Percentiles rank a stretch among this genome's conserved stretches.
Conservation (phyloP, 1,140 invertebrate species). For the Microplitis mediator region DNA sequence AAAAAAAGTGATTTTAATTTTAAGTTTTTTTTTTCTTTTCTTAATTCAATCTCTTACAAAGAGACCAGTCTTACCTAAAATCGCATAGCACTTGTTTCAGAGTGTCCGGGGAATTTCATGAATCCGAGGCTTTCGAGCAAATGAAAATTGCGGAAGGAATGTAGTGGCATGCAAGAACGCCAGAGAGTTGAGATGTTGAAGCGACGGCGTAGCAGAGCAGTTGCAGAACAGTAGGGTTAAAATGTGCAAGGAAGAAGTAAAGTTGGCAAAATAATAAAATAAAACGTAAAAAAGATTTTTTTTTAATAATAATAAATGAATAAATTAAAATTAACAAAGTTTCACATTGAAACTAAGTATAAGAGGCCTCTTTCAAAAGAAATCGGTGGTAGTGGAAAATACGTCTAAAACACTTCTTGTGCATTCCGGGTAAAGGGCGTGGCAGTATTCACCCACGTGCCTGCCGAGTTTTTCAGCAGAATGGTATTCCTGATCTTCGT, state of each 20-base stretch:
- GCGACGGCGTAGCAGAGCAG: not conserved
- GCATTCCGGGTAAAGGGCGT: conserved; percentile 59
- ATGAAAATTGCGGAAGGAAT: conserved; percentile 45
- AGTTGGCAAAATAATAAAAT: not conserved
- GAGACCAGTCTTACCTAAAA: conserved; percentile 5
- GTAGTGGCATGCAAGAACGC: conserved; percentile 26
- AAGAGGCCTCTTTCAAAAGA: not conserved
- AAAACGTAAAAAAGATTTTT: not conserved
- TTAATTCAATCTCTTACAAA: conserved; percentile 8
- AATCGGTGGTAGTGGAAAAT: conserved; percentile 45
- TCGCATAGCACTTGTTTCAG: conserved; percentile 12
- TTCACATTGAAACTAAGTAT: conserved; percentile 9
- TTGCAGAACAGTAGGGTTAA: not conserved
- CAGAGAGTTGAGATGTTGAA: conserved; percentile 23
- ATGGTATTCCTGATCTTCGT: conserved; percentile 53
- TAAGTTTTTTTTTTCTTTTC: not conserved
- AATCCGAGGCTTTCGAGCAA: conserved; percentile 42
- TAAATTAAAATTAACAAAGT: conserved; percentile 31
- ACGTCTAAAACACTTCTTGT: conserved; percentile 53
- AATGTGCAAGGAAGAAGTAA: not conserved
- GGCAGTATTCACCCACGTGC: conserved; percentile 49
- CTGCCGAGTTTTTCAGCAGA: conserved; percentile 55
- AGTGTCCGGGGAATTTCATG: conserved; percentile 20
- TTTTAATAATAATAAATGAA: not conserved
- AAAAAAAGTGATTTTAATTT: too few species aligned